Evolutionary conservation across 2,888 invertebrate species (phyloP), one percentile per base, ranked within the genome.

Genomic region (Drosophila acutilabella): DNA sequence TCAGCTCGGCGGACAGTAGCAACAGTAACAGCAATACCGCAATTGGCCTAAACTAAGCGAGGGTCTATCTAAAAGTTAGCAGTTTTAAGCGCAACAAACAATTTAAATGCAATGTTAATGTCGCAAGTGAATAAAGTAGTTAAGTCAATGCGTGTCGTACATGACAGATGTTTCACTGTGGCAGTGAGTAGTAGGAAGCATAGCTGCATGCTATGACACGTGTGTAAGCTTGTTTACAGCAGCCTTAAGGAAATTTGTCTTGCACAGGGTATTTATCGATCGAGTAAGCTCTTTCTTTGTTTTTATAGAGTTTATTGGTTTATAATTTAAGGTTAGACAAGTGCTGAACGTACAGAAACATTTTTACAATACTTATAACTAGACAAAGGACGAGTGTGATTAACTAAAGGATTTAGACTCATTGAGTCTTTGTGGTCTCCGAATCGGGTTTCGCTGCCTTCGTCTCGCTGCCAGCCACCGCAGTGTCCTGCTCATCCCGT

Each of bases 1-100:
- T 92, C 30, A 92, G 92, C 74, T 92, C 92, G 8, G 92, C 89
- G 30, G 92, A 92, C 53, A 92, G 92, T 71, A 92, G 92, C 47
- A 91, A 91, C 62, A 92, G 92, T 76, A 92, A 92, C 61, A 92
- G 92, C 66, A 92, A 91, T 83, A 85, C 90, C 13, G 81, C 91
- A 5, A 4, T 66, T 41, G 50, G 48, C 41, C 48, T 83, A n/a
- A 84, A 78, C 68, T 81, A 67, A 74, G 57, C 26, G 45, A 41
- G 44, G 41, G 26, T 47, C 20, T 18, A 8, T 16, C n/a, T 7
- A 13, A 50, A 36, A 33, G 20, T 44, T 51, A 36, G 8, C 14
- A 33, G 30, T 36, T 36, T 23, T 45, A 41, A 54, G 36, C 11
- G 8, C n/a, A 14, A 38, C 26, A 18, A 16, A 26, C 14, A 51